These are phyloP conservation scores for Nasonia vitripennis DNA, from an alignment of 1,140 invertebrate genomes.

Conservation along the genomic window DNA sequence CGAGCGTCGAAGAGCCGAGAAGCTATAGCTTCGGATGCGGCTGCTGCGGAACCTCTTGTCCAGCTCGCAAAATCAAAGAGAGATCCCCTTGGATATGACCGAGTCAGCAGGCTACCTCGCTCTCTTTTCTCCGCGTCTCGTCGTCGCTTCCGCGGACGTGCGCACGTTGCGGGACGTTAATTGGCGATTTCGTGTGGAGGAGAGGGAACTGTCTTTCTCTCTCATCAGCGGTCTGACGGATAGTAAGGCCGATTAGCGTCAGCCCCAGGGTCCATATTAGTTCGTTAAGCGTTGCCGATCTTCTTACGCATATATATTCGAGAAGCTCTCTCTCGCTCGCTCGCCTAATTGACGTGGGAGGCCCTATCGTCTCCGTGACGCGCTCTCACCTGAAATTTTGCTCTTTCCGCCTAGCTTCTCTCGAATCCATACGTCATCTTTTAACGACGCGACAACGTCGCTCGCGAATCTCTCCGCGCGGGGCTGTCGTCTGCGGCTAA, in stretches of 20 bases:
- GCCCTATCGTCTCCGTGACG: background rate
- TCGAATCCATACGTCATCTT: slow-evolving; percentile 55
- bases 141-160: background rate
- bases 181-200: slow-evolving; percentile 44
- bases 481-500: background rate
- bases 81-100: slow-evolving; percentile 39
- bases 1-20: background rate
- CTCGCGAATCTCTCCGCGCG: background rate
- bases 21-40: no score
- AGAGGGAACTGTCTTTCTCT: background rate
- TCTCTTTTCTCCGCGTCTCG: slow-evolving; percentile 22
- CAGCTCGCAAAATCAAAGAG: background rate
- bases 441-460: slow-evolving; percentile 53
- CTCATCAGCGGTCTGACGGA: slow-evolving; percentile 50
- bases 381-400: slow-evolving; percentile 5
- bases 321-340: background rate
- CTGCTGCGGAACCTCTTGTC: background rate
- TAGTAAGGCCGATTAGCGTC: slow-evolving; percentile 58
- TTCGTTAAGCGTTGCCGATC: slow-evolving; percentile 60
- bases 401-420: background rate
- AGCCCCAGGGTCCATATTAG: slow-evolving; percentile 58
- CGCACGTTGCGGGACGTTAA: slow-evolving; percentile 48
- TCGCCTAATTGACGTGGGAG: slow-evolving; percentile 59
- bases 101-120: slow-evolving; percentile 27
- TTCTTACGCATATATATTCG: slow-evolving; percentile 28